Evolutionary conservation across 2,888 invertebrate genomes (phyloP), one percentile per base, ranked within the genome.

Genomic region (Eurytoma adleriae): DNA sequence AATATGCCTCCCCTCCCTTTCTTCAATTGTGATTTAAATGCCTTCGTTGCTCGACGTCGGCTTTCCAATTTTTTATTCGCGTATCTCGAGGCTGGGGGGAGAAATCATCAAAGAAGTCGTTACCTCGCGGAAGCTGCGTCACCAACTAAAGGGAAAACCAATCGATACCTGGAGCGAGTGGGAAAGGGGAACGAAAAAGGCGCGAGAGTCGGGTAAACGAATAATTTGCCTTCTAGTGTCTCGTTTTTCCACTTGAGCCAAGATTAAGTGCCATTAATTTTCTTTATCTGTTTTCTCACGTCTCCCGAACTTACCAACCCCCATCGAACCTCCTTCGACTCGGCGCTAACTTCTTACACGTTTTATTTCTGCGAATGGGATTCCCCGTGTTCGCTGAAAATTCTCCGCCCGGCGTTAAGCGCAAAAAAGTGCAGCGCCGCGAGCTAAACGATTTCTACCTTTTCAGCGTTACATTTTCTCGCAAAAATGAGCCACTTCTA

Each of bases 261-360:
- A 80, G 73, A 77, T 80, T 80, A 72, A 80, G 67, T 68, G 57
- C 57, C 77, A 80, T 80, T 73, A 80, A 80, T 80, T 80, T 77
- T 71, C 77, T 14, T 62, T 62, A 72, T 76, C 57, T 70, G 62
- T 68, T 76, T 80, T 76, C 71, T 72, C 61, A 52, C 67, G 20
- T 52, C 48, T 18, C 64, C 18, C 70, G 20, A n/a, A 14, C 66
- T 30, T 7, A 27, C 61, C 27, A 54, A 27, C 27, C 27, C 62
- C 50, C 30, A 59, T 69, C 67, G 56, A 59, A 40, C 59, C 67
- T 68, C 18, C 52, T 59, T 67, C 64, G 18, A 40, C 18, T 48
- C 40, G 12, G 12, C 52, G 57, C 56, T 64, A 54, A 67, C 50
- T 72, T 78, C 67, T 78, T 52, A 30, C 52, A 13, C 67, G 72